These are phyloP conservation scores for Zeugodacus cucurbitae DNA, from an alignment of 1,140 invertebrate species.

Conservation along the genomic window DNA sequence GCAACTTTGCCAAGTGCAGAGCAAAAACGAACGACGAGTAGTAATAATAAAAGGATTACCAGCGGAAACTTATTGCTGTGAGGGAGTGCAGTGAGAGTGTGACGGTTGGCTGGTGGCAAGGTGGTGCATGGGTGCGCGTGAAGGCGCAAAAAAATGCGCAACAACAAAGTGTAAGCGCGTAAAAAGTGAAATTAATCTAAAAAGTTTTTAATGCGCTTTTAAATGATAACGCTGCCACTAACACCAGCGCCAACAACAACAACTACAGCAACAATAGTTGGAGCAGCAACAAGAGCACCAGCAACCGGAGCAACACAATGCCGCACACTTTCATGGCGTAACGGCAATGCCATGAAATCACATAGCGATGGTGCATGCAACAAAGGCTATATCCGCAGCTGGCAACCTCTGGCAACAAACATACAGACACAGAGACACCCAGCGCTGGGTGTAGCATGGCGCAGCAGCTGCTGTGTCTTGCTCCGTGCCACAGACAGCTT, in stretches of 20 bases:
- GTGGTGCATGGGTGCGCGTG: conserved; percentile 42
- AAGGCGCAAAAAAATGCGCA: conserved; percentile 21
- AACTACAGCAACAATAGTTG: background rate
- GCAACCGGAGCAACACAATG: background rate
- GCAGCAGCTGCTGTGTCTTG: background rate
- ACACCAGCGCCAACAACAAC: conserved; percentile 2
- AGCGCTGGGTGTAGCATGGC: background rate
- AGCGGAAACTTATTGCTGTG: background rate
- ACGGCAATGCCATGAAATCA: conserved; percentile 1
- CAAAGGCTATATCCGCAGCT: background rate
- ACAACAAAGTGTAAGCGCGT: conserved; percentile 33
- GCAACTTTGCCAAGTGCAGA: background rate
- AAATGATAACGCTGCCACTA: conserved; percentile 59
- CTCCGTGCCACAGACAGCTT: background rate
- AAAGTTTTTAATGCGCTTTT: conserved; percentile 66
- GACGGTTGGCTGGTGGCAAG: background rate
- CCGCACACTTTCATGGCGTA: background rate
- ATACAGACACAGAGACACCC: background rate
- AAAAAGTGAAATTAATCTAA: conserved; percentile 63
- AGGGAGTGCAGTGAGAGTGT: too few species aligned
- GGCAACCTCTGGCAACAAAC: background rate
- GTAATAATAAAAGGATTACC: conserved; percentile 30
- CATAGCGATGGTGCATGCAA: conserved; percentile 15
- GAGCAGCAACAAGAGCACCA: too few species aligned
- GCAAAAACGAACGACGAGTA: background rate